Conservation (phyloP, 2,888 invertebrate species). For the Chrysotoxum bicinctum region DNA sequence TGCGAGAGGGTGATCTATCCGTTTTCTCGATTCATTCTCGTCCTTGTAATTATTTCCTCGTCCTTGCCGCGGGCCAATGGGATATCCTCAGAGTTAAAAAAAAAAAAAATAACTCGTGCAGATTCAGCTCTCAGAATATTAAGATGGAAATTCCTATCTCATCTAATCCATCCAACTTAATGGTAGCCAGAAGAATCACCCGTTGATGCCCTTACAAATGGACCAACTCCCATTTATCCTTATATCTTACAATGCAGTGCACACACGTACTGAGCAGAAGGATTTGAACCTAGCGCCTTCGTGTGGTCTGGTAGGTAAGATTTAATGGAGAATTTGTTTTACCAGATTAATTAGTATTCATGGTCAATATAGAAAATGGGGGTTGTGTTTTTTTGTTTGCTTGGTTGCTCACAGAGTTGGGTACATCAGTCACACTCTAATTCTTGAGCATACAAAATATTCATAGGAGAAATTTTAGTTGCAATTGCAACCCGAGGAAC, state of each 20-base stretch:
- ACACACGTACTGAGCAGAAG: constrained; percentile 36
- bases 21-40: constrained; percentile 32
- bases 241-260: constrained; percentile 70
- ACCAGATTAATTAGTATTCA: constrained; percentile 74
- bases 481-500: constrained; percentile 29
- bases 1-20: background rate
- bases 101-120: constrained; percentile 18
- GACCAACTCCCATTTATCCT: constrained; percentile 66
- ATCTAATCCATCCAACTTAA: constrained; percentile 70
- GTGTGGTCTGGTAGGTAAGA: constrained; percentile 24
- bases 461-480: constrained; percentile 49
- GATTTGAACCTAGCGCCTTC: constrained; percentile 10
- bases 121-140: constrained; percentile 58
- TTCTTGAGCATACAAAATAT: constrained; percentile 46
- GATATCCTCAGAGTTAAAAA: constrained; percentile 2
- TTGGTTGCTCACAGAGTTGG: background rate
- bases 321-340: constrained; percentile 74
- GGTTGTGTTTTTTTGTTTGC: background rate
- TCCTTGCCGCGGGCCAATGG: constrained; percentile 18
- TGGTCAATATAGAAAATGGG: constrained; percentile 71
- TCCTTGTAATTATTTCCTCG: constrained; percentile 50
- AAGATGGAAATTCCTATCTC: constrained; percentile 63
- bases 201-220: constrained; percentile 27
- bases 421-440: constrained; percentile 34
- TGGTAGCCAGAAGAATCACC: constrained; percentile 40